Conservation (phyloP, 2,797 vertebrate genomes). For the Petrocephalus sullivani region DNA sequence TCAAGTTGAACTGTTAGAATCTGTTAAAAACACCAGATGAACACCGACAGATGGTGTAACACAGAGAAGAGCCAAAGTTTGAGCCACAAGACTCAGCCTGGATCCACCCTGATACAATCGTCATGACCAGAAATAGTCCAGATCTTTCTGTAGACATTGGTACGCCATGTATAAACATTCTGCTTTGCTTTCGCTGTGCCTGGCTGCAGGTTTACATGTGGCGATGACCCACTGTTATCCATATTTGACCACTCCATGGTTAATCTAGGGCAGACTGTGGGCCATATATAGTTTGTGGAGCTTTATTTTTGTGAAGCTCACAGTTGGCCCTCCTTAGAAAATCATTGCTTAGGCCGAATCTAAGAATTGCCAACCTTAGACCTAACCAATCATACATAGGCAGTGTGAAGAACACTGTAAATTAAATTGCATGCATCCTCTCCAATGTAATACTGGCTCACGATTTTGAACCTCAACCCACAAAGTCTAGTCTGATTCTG, state of each 20-base stretch:
- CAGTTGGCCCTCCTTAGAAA: background rate
- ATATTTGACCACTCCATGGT: background rate
- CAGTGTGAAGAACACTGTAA: background rate
- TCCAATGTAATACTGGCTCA: background rate
- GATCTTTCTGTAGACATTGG: background rate
- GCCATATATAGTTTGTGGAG: background rate
- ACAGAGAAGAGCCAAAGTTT: background rate
- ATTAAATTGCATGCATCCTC: background rate
- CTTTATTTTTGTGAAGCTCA: no score
- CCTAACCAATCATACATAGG: background rate
- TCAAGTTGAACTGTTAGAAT: background rate
- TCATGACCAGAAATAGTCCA: constrained; percentile 8
- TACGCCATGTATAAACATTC: background rate
- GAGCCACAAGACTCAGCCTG: background rate
- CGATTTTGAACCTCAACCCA: background rate
- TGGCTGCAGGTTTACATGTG: background rate
- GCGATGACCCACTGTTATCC: background rate
- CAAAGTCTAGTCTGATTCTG: background rate
- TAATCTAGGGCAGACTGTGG: background rate
- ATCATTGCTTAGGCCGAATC: background rate
- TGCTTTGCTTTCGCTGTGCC: background rate
- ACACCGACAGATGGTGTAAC: background rate
- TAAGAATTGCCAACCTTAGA: background rate
- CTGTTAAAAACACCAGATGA: background rate
- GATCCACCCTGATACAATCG: background rate